A percentile compares a stretch with the other conserved stretches of the same genome.
These are phyloP conservation scores for Sandelia bainsii DNA, from an alignment of 2,797 vertebrate species.

Conservation along the genomic window DNA sequence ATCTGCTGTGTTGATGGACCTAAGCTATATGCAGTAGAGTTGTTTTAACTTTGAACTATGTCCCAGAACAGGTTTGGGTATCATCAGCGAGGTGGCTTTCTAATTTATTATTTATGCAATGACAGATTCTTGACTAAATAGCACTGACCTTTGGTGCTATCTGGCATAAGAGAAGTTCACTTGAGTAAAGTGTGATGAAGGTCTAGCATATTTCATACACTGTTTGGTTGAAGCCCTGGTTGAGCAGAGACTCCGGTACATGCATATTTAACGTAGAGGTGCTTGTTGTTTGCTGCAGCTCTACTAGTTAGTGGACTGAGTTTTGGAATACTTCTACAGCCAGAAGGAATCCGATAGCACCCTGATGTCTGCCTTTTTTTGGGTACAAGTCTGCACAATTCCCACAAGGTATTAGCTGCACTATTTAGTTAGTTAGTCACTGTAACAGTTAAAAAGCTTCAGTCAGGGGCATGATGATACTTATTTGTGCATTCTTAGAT, in stretches of 20 bases:
- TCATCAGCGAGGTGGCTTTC: constrained; percentile 8
- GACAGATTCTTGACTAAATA: background rate
- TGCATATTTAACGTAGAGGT: background rate
- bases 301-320: background rate
- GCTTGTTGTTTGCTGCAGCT: background rate
- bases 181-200: background rate
- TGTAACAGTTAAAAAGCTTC: background rate
- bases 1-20: constrained; percentile 33
- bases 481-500: too few species aligned
- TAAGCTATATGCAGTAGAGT: background rate
- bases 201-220: background rate
- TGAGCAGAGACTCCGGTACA: constrained; percentile 42
- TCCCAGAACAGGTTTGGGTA: constrained; percentile 11
- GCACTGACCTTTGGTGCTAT: background rate
- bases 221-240: constrained; percentile 12
- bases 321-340: background rate
- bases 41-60: constrained; percentile 12
- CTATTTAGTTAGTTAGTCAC: too few species aligned
- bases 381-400: constrained; percentile 13
- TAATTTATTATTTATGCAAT: constrained; percentile 60
- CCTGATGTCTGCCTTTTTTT: background rate
- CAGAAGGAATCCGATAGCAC: background rate
- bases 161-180: background rate
- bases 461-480: background rate
- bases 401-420: background rate